Evolutionary conservation across 2,797 vertebrate genomes (phyloP), one percentile per base, ranked within the genome.

Genomic region (Tragopan temminckii): DNA sequence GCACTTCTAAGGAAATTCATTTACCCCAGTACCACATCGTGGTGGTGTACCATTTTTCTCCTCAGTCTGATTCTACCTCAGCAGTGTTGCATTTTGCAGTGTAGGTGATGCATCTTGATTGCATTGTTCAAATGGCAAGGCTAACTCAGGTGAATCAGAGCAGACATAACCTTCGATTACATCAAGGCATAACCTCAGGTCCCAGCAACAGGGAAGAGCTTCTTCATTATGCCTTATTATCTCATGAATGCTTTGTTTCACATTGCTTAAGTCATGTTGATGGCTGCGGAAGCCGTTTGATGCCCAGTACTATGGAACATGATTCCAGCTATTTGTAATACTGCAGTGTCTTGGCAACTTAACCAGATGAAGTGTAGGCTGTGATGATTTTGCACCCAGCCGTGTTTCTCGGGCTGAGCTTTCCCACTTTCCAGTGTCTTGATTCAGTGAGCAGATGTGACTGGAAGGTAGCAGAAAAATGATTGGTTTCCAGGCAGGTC

Each of bases 351-450:
- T 2, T 5, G 4, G 13, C 18, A 46, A 15, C 13, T 57, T 38
- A 23, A 57, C 5, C 11, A 40, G 24, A 8, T 0, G 31, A 80
- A 46, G 6, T 16, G 17, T 17, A 71, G 40, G 27, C 10, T 19
- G 17, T 13, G 42, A 0, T 27, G 43, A 16, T 59, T 12, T 69
- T 3, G 0, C 50, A 63, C 3, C 19, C 0, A 4, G 5, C 4
- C 4, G 0, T 7, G 5, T 55, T 55, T n/a, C 53, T 55, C 19
- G 7, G 18, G 31, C 53, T 55, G 18, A 55, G 31, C 53, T 55
- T n/a, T 55, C 31, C 31, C n/a, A 13, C 4, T 35, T 62, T 58
- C 8, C 0, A 0, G 23, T 68, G 70, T 5, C 35, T 43, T 61
- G 18, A 10, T 62, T 62, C 9, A 27, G 59, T 50, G 58, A 43